Conservation (phyloP, 2,113 vertebrate species). For the Lepus timidus region DNA sequence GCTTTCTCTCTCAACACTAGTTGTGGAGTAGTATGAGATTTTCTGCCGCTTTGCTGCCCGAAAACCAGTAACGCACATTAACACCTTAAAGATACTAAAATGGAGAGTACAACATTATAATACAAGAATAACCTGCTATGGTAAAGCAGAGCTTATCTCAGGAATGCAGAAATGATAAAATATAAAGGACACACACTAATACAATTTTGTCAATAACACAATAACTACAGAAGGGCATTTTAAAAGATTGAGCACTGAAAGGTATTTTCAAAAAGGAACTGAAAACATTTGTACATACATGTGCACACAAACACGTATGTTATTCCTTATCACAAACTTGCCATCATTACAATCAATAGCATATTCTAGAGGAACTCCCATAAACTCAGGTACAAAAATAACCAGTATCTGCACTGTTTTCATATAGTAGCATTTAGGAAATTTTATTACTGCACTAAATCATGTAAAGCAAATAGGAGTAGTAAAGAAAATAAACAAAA, state of each 20-base stretch:
- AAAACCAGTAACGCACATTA: constrained; percentile 15
- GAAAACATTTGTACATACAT: not conserved
- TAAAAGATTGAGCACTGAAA: constrained; percentile 50
- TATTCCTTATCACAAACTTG: constrained; percentile 23
- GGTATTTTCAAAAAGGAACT: not conserved
- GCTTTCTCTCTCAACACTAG: constrained; percentile 4
- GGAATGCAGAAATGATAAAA: constrained; percentile 58
- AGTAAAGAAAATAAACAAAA: not conserved
- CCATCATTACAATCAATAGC: constrained; percentile 18
- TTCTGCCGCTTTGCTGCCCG: not conserved
- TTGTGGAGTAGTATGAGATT: not conserved
- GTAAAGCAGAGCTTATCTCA: constrained; percentile 51
- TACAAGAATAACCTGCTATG: not conserved
- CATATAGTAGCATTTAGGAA: constrained; percentile 11
- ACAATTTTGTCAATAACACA: constrained; percentile 54
- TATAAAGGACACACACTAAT: not conserved
- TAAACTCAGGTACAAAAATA: constrained; percentile 25
- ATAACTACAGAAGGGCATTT: constrained; percentile 33
- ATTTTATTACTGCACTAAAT: constrained; percentile 16
- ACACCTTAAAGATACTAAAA: constrained; percentile 37
- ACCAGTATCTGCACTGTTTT: constrained; percentile 13
- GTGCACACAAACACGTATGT: not conserved
- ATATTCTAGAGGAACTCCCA: constrained; percentile 16
- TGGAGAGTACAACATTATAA: constrained; percentile 7
- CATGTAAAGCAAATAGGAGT: not conserved